Conservation (phyloP, 1,140 invertebrate genomes). For the Contarinia nasturtii region DNA sequence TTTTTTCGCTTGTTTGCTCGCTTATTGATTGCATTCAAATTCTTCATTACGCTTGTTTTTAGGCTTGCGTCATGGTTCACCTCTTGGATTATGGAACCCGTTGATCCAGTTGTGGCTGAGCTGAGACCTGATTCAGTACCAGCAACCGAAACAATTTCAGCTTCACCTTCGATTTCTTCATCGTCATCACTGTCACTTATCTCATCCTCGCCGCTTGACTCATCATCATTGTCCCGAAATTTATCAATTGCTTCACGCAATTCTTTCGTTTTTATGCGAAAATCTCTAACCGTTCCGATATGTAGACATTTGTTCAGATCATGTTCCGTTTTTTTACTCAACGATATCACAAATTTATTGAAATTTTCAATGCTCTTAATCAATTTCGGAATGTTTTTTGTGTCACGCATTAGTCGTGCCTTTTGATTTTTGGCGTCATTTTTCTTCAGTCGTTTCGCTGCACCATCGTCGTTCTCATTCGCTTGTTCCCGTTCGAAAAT, state of each 20-base stretch:
- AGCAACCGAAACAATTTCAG: neutral
- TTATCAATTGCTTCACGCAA: constrained; percentile 27
- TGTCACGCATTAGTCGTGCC: constrained; percentile 36
- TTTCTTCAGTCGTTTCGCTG: constrained; percentile 8
- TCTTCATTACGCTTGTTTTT: too few relatives aligned
- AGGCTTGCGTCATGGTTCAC: too few relatives aligned
- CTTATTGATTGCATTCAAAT: too few relatives aligned
- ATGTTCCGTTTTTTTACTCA: constrained; percentile 34
- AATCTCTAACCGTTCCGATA: constrained; percentile 32
- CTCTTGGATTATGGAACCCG: too few relatives aligned
- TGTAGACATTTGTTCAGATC: constrained; percentile 32
- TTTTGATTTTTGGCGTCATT: constrained; percentile 23
- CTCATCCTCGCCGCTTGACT: constrained; percentile 8
- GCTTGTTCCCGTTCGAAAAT: constrained; percentile 13
- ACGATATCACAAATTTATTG: constrained; percentile 30
- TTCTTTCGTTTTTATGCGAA: constrained; percentile 28
- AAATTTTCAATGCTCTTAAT: constrained; percentile 37
- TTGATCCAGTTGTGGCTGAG: too few relatives aligned
- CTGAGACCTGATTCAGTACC: too few relatives aligned
- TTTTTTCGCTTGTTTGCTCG: too few relatives aligned
- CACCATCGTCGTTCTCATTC: neutral
- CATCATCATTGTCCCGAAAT: constrained; percentile 14
- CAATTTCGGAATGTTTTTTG: constrained; percentile 33
- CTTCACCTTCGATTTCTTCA: neutral
- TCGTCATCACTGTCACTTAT: neutral